A percentile compares a stretch with the other conserved stretches of the same genome.
Conservation (phyloP, 92 coral and sea anemone species). For the Siderastrea radians region DNA sequence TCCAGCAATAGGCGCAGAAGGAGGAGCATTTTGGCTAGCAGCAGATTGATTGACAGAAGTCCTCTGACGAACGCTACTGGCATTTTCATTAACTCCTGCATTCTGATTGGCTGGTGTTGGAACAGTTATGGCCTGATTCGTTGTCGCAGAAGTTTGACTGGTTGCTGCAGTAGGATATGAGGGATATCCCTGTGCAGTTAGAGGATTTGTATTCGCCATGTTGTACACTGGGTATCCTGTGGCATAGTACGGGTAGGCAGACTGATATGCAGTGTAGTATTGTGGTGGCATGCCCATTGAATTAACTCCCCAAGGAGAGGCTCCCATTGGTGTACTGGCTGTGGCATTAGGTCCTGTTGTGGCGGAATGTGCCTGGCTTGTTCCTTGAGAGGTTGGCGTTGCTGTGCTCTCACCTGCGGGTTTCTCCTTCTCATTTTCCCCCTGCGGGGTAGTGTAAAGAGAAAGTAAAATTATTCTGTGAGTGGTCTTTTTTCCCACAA, state of each 20-base stretch:
- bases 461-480: neutral
- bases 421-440: constrained; percentile 80
- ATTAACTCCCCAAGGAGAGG: constrained; percentile 12
- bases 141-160: constrained; percentile 35
- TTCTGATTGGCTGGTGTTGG: constrained; percentile 55
- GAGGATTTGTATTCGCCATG: constrained; percentile 34
- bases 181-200: constrained; percentile 17
- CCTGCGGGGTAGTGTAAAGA: constrained; percentile 41
- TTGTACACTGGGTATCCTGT: constrained; percentile 53
- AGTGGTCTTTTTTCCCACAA: too few relatives aligned
- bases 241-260: constrained; percentile 64
- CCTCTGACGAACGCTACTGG: constrained; percentile 66
- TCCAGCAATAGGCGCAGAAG: constrained; percentile 11
- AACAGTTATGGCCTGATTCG: constrained; percentile 37
- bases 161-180: constrained; percentile 9
- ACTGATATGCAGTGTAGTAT: constrained; percentile 44
- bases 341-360: constrained; percentile 1
- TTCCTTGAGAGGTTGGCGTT: constrained; percentile 18
- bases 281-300: constrained; percentile 15
- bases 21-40: constrained; percentile 15
- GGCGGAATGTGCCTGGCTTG: constrained; percentile 31
- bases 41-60: constrained; percentile 37
- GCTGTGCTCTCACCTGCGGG: constrained; percentile 30
- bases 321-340: constrained; percentile 1
- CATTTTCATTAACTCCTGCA: neutral